Evolutionary conservation across 2,888 invertebrate genomes (phyloP).

Genomic region (Monochamus alternatus): DNA sequence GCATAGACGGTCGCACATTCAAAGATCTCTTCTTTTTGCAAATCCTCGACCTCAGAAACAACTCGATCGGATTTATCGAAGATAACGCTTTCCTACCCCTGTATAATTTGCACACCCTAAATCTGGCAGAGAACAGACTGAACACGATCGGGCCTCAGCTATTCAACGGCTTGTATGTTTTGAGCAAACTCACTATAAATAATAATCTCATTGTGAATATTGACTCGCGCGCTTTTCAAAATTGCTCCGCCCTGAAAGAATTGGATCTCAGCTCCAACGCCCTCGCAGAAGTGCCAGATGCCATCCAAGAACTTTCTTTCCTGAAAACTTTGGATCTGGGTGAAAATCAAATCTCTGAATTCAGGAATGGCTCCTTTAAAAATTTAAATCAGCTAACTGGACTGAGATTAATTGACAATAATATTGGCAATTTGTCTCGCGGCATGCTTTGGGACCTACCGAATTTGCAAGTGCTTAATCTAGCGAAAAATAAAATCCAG

Average conservation of each 20-base stretch:
- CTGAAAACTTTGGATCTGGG: conserved; percentile 92
- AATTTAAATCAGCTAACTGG: conserved; percentile 91
- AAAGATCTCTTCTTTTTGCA: conserved; percentile 90
- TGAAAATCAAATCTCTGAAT: conserved; percentile 89
- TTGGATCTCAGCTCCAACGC: conserved; percentile 92
- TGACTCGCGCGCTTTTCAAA: conserved; percentile 87
- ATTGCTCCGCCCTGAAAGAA: conserved; percentile 91
- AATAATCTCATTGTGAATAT: conserved; percentile 88
- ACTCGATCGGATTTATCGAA: conserved; percentile 90
- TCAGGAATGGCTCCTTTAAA: conserved; percentile 88
- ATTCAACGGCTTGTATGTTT: conserved; percentile 87
- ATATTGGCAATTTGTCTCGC: conserved; percentile 86
- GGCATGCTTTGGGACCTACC: conserved; percentile 92
- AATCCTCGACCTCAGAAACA: conserved; percentile 88
- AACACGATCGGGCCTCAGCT: conserved; percentile 86
- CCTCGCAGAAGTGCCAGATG: conserved; percentile 86
- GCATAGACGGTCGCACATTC: conserved; percentile 88
- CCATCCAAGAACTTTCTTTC: conserved; percentile 85
- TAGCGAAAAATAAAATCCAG: conserved; percentile 91
- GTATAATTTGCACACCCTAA: conserved; percentile 91
- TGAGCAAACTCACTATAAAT: conserved; percentile 88
- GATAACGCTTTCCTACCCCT: conserved; percentile 90
- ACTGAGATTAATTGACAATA: conserved; percentile 90
- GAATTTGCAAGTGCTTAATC: conserved; percentile 87
- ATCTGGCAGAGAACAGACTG: conserved; percentile 89